Evolutionary conservation across 2,888 invertebrate genomes (phyloP).

Genomic region (Chymomyza amoena): DNA sequence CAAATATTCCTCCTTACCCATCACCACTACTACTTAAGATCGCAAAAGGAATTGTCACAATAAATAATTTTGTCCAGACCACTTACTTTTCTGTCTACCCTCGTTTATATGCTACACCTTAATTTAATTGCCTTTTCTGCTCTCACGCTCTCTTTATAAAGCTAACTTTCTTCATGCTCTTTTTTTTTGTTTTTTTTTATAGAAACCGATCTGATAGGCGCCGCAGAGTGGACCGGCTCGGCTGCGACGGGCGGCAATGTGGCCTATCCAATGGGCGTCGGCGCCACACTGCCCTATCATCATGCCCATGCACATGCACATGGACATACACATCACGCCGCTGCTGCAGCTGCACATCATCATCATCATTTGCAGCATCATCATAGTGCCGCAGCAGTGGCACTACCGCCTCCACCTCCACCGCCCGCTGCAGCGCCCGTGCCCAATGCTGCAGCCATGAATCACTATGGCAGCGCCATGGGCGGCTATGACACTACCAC

Average conservation of each 20-base stretch:
- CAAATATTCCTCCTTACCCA: too few species aligned
- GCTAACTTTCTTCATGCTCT: constrained; percentile 30
- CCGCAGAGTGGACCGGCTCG: constrained; percentile 83
- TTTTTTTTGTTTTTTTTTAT: constrained; percentile 55
- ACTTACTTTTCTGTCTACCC: too few species aligned
- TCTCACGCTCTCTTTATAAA: neutral
- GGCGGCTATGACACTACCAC: constrained; percentile 75
- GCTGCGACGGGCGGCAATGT: constrained; percentile 71
- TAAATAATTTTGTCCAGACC: too few species aligned
- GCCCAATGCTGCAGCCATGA: constrained; percentile 46
- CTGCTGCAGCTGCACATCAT: constrained; percentile 33
- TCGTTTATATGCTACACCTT: neutral
- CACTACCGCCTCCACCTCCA: constrained; percentile 79
- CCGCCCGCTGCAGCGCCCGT: constrained; percentile 78
- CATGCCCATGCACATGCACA: constrained; percentile 35
- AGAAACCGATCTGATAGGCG: constrained; percentile 83
- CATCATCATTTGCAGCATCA: constrained; percentile 64
- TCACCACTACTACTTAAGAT: too few species aligned
- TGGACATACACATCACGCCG: constrained; percentile 34
- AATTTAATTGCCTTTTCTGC: neutral
- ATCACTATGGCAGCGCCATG: constrained; percentile 78
- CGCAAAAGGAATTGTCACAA: too few species aligned
- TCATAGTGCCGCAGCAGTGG: constrained; percentile 48
- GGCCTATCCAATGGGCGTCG: constrained; percentile 37
- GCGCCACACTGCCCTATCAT: constrained; percentile 44